A percentile compares a stretch with the other conserved stretches of the same genome.
phyloP scores from a whole-genome alignment of 1,140 invertebrate species.

The Pseudomyrmex flavicornis region DNA sequence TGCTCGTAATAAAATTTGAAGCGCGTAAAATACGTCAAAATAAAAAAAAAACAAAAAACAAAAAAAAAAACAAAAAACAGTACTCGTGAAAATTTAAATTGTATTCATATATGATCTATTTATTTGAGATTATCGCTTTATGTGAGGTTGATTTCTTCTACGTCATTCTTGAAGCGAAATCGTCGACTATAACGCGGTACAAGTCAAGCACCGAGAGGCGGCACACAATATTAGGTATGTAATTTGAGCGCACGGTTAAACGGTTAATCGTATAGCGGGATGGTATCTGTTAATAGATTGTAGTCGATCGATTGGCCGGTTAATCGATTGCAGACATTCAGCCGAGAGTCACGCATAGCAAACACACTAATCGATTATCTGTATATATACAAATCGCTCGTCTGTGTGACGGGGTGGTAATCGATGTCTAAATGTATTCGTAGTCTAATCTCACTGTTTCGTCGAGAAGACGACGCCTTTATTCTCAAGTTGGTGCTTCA shows the following conservation, averaged over 20 bases:
- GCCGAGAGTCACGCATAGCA: constrained; percentile 69
- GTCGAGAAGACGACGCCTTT: neutral
- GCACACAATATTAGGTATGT: constrained; percentile 62
- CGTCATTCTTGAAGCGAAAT: constrained; percentile 37
- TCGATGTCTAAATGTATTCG: constrained; percentile 63
- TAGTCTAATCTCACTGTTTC: neutral
- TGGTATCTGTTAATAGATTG: constrained; percentile 74
- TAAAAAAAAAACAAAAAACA: no score
- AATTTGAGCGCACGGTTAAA: constrained; percentile 72
- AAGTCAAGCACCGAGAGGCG: constrained; percentile 68
- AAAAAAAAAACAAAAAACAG: no score
- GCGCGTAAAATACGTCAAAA: no score
- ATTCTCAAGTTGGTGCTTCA: neutral
- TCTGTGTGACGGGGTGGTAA: constrained; percentile 59
- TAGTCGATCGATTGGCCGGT: constrained; percentile 69
- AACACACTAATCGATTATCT: constrained; percentile 73
- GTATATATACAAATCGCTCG: constrained; percentile 73
- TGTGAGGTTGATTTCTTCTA: neutral
- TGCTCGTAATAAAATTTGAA: no score
- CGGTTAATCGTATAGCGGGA: constrained; percentile 72
- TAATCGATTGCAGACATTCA: constrained; percentile 74
- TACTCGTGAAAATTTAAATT: no score
- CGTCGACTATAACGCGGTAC: constrained; percentile 18
- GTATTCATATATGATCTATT: no score
- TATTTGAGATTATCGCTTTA: no score